Evolutionary conservation across 2,113 vertebrate genomes (phyloP).

Genomic region (Scatophagus argus): DNA sequence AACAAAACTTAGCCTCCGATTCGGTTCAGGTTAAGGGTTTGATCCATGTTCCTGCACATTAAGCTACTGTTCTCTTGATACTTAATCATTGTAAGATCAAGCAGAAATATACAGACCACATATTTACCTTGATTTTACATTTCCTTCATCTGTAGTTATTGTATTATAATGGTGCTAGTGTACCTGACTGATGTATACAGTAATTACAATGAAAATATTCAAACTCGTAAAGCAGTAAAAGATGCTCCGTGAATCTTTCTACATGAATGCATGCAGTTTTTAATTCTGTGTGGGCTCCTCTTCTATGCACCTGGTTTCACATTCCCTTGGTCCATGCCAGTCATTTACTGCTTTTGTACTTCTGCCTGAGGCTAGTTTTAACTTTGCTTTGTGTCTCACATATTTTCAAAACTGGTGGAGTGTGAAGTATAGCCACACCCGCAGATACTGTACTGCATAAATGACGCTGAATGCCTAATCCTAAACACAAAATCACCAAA

Average conservation of each 20-base stretch:
- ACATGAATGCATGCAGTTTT: background rate
- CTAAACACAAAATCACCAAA: background rate
- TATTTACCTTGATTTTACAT: background rate
- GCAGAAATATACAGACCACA: background rate
- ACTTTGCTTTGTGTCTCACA: background rate
- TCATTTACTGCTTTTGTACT: background rate
- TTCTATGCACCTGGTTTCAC: background rate
- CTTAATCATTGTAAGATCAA: background rate
- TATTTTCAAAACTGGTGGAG: background rate
- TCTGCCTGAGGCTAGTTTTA: background rate
- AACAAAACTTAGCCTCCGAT: background rate
- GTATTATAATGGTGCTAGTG: background rate
- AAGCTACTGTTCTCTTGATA: background rate
- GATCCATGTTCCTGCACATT: background rate
- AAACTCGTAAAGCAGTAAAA: background rate
- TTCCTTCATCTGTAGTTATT: background rate
- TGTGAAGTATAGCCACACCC: background rate
- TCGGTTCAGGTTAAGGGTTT: background rate
- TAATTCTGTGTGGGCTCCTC: background rate
- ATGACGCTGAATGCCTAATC: background rate
- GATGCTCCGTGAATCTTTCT: background rate
- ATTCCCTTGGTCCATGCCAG: background rate
- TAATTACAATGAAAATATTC: conserved; percentile 11
- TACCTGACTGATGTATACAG: background rate
- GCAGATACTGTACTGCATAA: too few species aligned